These are phyloP conservation scores for Zaprionus gabonicus DNA, from an alignment of 1,140 invertebrate species.

Conservation along the genomic window DNA sequence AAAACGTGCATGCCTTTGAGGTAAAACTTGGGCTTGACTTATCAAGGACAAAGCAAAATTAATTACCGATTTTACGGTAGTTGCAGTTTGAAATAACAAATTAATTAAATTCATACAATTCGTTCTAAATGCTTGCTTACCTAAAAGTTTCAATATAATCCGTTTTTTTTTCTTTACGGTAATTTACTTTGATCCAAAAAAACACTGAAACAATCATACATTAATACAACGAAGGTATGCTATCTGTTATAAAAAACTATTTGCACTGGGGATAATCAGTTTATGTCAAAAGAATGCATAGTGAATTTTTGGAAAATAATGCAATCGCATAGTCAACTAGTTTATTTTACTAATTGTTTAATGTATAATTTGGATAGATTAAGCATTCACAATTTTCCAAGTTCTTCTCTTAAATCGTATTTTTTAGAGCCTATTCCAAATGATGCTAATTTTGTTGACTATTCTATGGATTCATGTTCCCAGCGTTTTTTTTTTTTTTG, in stretches of 20 bases:
- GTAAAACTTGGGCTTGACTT: neutral
- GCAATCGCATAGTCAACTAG: no score
- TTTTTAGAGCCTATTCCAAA: no score
- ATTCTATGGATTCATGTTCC: neutral
- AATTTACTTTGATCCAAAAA: neutral
- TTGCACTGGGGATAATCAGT: no score
- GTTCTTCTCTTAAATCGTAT: no score
- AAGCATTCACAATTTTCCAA: no score
- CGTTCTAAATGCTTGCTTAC: neutral
- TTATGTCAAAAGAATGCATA: no score
- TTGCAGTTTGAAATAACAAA: neutral
- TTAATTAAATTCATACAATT: neutral
- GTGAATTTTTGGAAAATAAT: no score
- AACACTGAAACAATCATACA: neutral
- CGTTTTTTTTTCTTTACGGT: neutral
- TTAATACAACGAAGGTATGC: no score
- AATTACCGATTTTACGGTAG: neutral
- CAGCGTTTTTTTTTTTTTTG: neutral
- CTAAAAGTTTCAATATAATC: neutral
- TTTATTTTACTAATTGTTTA: no score
- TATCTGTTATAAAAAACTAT: no score
- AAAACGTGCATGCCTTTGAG: neutral
- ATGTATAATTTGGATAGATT: no score
- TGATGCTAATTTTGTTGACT: neutral
- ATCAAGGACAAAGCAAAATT: neutral